Percentiles rank a stretch among this genome's conserved stretches.
These are phyloP conservation scores for Enteromius treurensis DNA, from an alignment of 2,797 vertebrate species.

Conservation along the genomic window DNA sequence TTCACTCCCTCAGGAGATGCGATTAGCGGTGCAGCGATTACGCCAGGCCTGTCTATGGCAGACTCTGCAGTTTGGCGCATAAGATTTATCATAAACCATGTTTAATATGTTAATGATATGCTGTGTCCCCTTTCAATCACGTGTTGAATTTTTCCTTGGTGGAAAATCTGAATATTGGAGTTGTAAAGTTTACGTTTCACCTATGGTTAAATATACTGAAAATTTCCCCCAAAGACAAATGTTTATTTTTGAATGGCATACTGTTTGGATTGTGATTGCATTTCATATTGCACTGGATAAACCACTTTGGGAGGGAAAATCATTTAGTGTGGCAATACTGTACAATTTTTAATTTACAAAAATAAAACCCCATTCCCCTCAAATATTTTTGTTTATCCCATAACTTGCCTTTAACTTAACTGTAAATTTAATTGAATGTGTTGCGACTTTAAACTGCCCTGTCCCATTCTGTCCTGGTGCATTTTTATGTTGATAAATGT, in stretches of 20 bases:
- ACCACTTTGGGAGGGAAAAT: not conserved
- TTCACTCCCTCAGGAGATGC: constrained; percentile 45
- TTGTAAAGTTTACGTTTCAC: not conserved
- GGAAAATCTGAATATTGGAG: not conserved
- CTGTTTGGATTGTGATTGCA: not conserved
- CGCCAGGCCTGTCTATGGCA: not conserved
- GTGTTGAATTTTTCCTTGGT: not conserved
- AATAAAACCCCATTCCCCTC: not conserved
- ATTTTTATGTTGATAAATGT: not conserved
- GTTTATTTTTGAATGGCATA: not conserved
- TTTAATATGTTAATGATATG: constrained; percentile 9
- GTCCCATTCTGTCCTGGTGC: not conserved
- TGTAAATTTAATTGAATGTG: not conserved
- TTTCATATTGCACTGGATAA: constrained; percentile 18
- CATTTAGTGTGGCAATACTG: not conserved
- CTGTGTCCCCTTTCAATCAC: not conserved
- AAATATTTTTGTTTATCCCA: not conserved
- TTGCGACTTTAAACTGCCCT: not conserved
- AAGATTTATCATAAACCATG: not conserved
- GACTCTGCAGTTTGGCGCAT: constrained; percentile 9
- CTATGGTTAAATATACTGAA: not conserved
- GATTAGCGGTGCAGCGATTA: constrained; percentile 6
- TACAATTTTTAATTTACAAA: not conserved
- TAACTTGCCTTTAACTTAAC: not conserved
- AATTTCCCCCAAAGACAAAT: not conserved